Base-by-base conservation (phyloP, 2,888 invertebrate genomes). In the Marronus borbonicus region DNA sequence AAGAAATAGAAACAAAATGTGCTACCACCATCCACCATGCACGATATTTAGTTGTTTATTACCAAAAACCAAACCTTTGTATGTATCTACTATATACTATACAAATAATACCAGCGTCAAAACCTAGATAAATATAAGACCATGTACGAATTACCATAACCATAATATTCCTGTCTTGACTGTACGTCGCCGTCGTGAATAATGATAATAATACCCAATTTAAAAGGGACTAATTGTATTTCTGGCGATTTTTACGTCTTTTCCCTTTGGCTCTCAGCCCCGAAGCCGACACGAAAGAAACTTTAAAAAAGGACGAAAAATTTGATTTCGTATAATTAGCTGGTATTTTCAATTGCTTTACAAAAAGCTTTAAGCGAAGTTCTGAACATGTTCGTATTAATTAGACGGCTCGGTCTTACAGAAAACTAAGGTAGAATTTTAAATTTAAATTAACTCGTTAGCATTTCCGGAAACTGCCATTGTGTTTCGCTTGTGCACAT, bases 381-480 rank as follows among this genome's bases (percentile, higher is more conserved):
- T 69, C 50, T 52, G 50, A 52, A 52, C 52, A 69, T 69, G 52
- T 69, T 69, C 68, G 52, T 20, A 52, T 69, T 69, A 69, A 69
- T 69, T 69, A 69, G 68, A 28, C 24, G 49, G 3, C 52, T 17
- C 50, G 5, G 24, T 28, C 50, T 52, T 69, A 69, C 24, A 52
- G 28, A 69, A 69, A 69, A 52, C 31, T 24, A 8, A 49, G 50
- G 49, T 20, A 24, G 66, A 66, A 66, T 66, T 66, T 66, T 66
- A 66, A 69, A 44, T 69, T 69, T 36, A 68, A 69, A 44, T 69
- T 69, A 20, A 69, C 68, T 69, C 68, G 50, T 69, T 69, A 69
- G 50, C 68, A 69, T 69, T 69, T 69, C 49, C 28, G 50, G 52
- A 69, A 49, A 28, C 24, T 14, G 52, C 52, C 50, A 52, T 69